phyloP scores from a whole-genome alignment of 2,888 invertebrate species.

The Parnassius smintheus region DNA sequence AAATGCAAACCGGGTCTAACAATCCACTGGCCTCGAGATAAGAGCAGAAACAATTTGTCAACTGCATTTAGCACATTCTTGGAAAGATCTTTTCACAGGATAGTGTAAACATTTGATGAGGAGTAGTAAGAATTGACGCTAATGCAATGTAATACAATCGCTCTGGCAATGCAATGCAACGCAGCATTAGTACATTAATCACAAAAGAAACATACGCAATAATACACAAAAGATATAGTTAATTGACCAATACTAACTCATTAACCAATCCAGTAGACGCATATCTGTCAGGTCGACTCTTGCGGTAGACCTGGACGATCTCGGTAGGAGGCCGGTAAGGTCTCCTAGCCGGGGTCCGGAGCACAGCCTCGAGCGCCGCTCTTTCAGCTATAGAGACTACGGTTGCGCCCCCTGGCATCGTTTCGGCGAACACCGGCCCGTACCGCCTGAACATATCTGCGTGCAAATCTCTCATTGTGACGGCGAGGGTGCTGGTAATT shows the following conservation, averaged over 20 bases:
- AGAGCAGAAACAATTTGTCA: too few relatives aligned
- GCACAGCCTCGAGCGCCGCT: slow-evolving; percentile 87
- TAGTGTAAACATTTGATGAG: too few relatives aligned
- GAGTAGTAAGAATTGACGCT: too few relatives aligned
- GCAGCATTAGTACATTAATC: too few relatives aligned
- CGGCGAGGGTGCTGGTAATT: slow-evolving; percentile 40
- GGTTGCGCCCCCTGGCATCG: slow-evolving; percentile 86
- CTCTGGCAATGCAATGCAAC: too few relatives aligned
- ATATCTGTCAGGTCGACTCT: slow-evolving; percentile 88
- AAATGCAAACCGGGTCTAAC: too few relatives aligned
- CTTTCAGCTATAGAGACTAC: slow-evolving; percentile 87
- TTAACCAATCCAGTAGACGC: slow-evolving; percentile 91
- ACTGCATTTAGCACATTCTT: too few relatives aligned
- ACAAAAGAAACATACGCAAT: too few relatives aligned
- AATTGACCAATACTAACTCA: slow-evolving; percentile 83
- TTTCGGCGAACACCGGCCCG: slow-evolving; percentile 89
- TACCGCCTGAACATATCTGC: slow-evolving; percentile 86
- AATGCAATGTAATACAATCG: too few relatives aligned
- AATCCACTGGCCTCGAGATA: too few relatives aligned
- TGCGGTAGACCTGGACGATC: slow-evolving; percentile 88
- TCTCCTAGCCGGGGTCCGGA: slow-evolving; percentile 86
- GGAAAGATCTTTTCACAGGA: too few relatives aligned
- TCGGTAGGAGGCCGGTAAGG: slow-evolving; percentile 92
- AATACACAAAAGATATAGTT: too few relatives aligned
- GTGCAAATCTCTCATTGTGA: slow-evolving; percentile 68